Evolutionary conservation across 2,888 invertebrate genomes (phyloP).

Genomic region (Eupithecia exiguata): DNA sequence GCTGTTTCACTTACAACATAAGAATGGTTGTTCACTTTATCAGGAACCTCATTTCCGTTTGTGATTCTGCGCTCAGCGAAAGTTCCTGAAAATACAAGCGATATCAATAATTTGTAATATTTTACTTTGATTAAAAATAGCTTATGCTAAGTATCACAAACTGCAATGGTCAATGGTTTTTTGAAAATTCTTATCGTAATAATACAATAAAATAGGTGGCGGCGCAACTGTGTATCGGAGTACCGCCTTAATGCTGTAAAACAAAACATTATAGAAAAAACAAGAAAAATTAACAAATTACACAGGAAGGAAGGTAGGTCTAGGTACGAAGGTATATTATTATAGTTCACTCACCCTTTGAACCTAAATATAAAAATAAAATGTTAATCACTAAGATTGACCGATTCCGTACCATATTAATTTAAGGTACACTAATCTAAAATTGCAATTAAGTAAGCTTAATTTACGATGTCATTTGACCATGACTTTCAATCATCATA

Average conservation of each 20-base stretch:
- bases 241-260: not conserved
- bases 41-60: not conserved
- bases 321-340: no score
- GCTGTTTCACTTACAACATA: not conserved
- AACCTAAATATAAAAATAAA: not conserved
- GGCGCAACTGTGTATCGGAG: no score
- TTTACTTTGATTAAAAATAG: no score
- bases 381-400: not conserved
- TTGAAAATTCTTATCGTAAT: no score
- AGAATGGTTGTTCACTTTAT: not conserved
- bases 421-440: not conserved
- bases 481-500: not conserved
- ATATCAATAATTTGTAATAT: not conserved
- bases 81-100: not conserved
- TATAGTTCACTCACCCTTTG: not conserved
- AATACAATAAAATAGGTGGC: no score
- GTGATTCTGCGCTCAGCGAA: not conserved
- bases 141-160: no score
- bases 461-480: not conserved
- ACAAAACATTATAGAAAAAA: not conserved
- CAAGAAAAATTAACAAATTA: not conserved
- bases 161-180: no score
- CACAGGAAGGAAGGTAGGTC: not conserved
- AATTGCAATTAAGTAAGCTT: not conserved
- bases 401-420: not conserved